A percentile compares a stretch with the other conserved stretches of the same genome.
Evolutionary conservation across 2,797 vertebrate species (phyloP).

Genomic region (Malacoraja senta): DNA sequence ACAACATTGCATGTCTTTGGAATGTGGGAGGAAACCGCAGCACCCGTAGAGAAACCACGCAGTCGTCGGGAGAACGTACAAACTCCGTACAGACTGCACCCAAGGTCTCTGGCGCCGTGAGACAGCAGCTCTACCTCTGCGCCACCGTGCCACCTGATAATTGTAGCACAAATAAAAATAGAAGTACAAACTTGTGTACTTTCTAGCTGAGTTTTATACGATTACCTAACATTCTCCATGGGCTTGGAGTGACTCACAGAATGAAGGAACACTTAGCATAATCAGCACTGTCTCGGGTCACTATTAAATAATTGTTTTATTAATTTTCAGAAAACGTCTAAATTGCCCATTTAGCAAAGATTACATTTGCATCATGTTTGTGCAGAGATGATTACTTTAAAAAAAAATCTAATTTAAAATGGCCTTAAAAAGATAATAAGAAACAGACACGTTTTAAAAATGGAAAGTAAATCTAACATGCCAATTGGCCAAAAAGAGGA

Average conservation of each 20-base stretch:
- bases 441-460: slow-evolving; percentile 1
- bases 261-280: not conserved
- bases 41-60: too few species aligned
- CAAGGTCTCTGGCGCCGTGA: too few species aligned
- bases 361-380: not conserved
- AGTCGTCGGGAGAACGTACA: too few species aligned
- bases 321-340: slow-evolving; percentile 13
- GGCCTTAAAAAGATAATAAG: not conserved
- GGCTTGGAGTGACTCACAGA: not conserved
- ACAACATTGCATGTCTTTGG: too few species aligned
- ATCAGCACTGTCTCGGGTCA: not conserved
- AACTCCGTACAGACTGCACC: too few species aligned
- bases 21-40: too few species aligned
- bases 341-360: not conserved
- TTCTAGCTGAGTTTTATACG: not conserved
- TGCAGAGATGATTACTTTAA: not conserved
- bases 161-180: not conserved
- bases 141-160: too few species aligned
- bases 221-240: not conserved
- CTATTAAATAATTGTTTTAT: not conserved
- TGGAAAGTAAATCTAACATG: not conserved
- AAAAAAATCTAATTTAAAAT: not conserved
- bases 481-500: slow-evolving; percentile 24
- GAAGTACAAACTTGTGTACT: not conserved
- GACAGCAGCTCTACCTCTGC: too few species aligned